A percentile compares a stretch with the other conserved stretches of the same genome.
Evolutionary conservation across 1,140 invertebrate genomes (phyloP).

Genomic region (Cephus cinctus): DNA sequence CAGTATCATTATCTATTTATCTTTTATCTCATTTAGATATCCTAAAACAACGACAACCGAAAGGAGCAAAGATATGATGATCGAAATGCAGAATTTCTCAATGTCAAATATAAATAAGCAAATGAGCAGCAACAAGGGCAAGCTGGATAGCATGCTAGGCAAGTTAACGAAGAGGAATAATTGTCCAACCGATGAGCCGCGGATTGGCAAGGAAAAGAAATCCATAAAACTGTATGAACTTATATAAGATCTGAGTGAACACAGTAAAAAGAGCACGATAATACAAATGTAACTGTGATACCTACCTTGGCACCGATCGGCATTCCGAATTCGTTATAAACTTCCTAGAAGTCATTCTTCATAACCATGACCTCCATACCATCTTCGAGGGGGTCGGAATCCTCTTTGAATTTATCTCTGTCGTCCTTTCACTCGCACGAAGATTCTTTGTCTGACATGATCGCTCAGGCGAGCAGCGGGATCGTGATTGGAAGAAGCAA

Average conservation of each 20-base stretch:
- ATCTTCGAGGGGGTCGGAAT: slow-evolving; percentile 56
- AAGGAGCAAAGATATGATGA: slow-evolving; percentile 66
- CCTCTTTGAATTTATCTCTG: slow-evolving; percentile 43
- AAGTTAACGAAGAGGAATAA: slow-evolving; percentile 86
- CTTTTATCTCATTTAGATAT: slow-evolving; percentile 47
- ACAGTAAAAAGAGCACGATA: slow-evolving; percentile 67
- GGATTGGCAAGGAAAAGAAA: slow-evolving; percentile 85
- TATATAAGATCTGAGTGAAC: slow-evolving; percentile 75
- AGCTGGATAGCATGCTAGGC: slow-evolving; percentile 79
- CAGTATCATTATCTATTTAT: slow-evolving; percentile 10
- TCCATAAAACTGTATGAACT: slow-evolving; percentile 88
- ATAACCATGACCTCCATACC: slow-evolving; percentile 81
- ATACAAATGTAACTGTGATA: slow-evolving; percentile 76
- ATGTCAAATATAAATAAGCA: slow-evolving; percentile 68
- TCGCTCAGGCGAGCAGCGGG: slow-evolving; percentile 75
- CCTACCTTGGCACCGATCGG: slow-evolving; percentile 69
- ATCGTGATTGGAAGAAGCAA: slow-evolving; percentile 63
- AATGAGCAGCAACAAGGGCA: slow-evolving; percentile 63
- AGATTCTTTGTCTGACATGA: slow-evolving; percentile 66
- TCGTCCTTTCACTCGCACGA: slow-evolving; percentile 60
- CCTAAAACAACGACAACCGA: slow-evolving; percentile 55
- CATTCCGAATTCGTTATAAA: slow-evolving; percentile 55
- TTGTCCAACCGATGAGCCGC: slow-evolving; percentile 68
- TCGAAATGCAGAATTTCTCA: slow-evolving; percentile 83
- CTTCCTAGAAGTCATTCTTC: slow-evolving; percentile 74